phyloP scores from a whole-genome alignment of 53 echinoderm and acorn worm genomes.

The Astropecten irregularis region DNA sequence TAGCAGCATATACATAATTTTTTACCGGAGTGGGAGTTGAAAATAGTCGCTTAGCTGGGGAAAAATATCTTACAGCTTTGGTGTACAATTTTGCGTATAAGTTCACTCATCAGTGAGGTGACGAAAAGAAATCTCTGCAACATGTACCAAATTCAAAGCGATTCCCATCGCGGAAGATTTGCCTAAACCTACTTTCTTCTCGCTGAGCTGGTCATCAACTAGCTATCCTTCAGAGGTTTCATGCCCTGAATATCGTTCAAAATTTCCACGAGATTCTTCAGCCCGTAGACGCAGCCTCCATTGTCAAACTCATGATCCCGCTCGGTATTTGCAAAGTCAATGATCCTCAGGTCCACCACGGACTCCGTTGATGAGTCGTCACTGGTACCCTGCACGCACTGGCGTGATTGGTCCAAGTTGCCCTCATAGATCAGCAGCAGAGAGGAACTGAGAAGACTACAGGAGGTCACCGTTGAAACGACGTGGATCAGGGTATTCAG shows the following conservation, averaged over 20 bases:
- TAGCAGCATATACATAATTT: too few relatives aligned
- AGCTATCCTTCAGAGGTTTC: neutral
- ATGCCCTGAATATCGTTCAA: slow-evolving; percentile 28
- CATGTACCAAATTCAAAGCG: too few relatives aligned
- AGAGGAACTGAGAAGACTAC: slow-evolving; percentile 78
- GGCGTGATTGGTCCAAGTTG: neutral
- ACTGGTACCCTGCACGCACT: neutral
- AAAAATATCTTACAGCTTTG: too few relatives aligned
- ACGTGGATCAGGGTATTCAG: slow-evolving; percentile 51
- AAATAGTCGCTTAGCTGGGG: too few relatives aligned
- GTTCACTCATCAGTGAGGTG: too few relatives aligned
- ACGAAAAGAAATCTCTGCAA: too few relatives aligned
- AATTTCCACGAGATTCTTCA: slow-evolving; percentile 76
- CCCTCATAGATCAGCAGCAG: slow-evolving; percentile 89
- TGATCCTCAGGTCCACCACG: slow-evolving; percentile 69
- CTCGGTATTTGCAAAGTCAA: slow-evolving; percentile 83
- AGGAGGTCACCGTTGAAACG: slow-evolving; percentile 49
- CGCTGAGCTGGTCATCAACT: too few relatives aligned
- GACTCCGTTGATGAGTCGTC: neutral
- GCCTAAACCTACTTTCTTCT: too few relatives aligned
- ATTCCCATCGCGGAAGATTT: too few relatives aligned
- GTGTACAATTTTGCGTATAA: too few relatives aligned
- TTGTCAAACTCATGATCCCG: slow-evolving; percentile 9
- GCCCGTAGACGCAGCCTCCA: slow-evolving; percentile 78
- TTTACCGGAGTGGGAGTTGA: too few relatives aligned